Evolutionary conservation across 2,797 vertebrate genomes (phyloP).

Genomic region (Tokudaia muenninki): DNA sequence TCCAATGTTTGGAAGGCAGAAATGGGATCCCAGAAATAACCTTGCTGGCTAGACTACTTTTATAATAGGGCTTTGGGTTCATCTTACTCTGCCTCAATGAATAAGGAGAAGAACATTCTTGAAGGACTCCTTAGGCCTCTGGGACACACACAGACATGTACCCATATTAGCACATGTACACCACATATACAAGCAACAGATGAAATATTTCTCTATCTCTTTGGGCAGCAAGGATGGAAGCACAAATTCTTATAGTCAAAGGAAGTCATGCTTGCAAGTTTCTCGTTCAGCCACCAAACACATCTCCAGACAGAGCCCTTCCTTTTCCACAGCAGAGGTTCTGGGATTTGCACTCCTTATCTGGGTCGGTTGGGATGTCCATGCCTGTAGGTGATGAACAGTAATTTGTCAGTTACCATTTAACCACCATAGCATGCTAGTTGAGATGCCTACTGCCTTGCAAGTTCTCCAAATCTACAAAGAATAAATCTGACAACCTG

Average conservation of each 20-base stretch:
- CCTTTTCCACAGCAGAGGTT: background rate
- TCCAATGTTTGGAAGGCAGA: background rate
- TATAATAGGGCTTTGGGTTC: background rate
- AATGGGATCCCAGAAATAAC: background rate
- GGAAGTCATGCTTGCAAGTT: background rate
- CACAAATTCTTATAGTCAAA: background rate
- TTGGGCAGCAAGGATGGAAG: slow-evolving; percentile 32
- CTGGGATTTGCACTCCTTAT: background rate
- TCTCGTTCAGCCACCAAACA: background rate
- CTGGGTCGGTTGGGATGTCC: background rate
- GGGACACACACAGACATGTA: background rate
- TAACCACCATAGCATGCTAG: background rate
- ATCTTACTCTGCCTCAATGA: background rate
- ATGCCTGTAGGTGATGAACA: background rate
- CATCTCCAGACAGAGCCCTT: background rate
- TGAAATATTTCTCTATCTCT: background rate
- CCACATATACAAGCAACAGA: background rate
- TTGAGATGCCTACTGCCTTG: background rate
- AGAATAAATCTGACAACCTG: background rate
- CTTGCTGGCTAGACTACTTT: background rate
- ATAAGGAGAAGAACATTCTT: background rate
- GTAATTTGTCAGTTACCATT: background rate
- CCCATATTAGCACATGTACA: background rate
- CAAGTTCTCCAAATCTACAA: background rate
- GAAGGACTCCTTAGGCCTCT: background rate